Evolutionary conservation across 2,797 vertebrate species (phyloP).

Genomic region (Erethizon dorsatum): DNA sequence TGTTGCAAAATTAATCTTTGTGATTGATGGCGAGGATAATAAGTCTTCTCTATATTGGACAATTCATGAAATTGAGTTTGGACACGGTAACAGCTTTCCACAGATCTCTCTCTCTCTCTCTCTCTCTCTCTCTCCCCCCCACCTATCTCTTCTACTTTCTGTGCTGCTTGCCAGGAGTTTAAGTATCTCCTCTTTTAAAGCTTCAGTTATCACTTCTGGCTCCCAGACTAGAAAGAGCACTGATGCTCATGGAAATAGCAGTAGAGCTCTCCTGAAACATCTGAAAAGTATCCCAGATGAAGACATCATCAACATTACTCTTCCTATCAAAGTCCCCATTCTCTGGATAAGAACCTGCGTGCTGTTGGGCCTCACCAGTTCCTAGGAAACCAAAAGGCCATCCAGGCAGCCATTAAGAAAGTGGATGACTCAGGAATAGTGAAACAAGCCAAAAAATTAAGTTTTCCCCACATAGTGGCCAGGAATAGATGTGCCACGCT

Average conservation of each 20-base stretch:
- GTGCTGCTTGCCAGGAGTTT: not conserved
- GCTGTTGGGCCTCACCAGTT: conserved; percentile 94
- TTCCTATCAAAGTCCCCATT: conserved; percentile 96
- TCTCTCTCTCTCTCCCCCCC: not conserved
- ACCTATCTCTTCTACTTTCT: not conserved
- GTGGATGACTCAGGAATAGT: conserved; percentile 99
- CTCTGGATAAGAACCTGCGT: conserved; percentile 95
- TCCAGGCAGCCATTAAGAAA: conserved; percentile 97
- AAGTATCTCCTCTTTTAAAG: conserved; percentile 8
- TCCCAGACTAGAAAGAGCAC: not conserved
- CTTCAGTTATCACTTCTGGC: not conserved
- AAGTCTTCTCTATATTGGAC: not conserved
- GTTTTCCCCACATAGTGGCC: not conserved
- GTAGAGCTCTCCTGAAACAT: not conserved
- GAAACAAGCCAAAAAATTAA: conserved; percentile 87
- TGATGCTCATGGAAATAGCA: not conserved
- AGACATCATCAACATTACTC: conserved; percentile 94
- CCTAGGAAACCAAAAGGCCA: conserved; percentile 95
- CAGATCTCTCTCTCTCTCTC: not conserved
- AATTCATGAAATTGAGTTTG: not conserved
- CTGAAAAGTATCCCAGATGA: conserved; percentile 95
- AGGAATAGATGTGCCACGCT: not conserved
- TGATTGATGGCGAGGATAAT: not conserved
- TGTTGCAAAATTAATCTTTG: not conserved
- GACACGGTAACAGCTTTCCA: not conserved